Evolutionary conservation across 2,888 invertebrate genomes (phyloP).

Genomic region (Eubasilissa splendida): DNA sequence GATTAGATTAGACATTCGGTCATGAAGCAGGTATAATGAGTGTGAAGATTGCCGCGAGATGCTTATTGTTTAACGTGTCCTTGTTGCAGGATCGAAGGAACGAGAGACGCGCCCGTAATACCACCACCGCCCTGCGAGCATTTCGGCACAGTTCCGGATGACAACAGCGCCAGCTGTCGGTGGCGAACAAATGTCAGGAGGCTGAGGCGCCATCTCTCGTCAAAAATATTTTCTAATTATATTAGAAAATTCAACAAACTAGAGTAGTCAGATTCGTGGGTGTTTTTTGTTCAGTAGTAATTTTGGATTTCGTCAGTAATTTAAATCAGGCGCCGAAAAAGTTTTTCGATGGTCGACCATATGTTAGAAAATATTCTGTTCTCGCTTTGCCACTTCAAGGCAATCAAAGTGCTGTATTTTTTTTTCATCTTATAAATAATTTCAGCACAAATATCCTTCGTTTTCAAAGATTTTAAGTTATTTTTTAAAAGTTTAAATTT

Average conservation of each 20-base stretch:
- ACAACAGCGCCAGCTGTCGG: constrained; percentile 59
- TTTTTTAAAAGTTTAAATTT: background rate
- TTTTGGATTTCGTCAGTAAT: too few species aligned
- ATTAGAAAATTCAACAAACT: background rate
- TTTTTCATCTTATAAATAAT: constrained; percentile 67
- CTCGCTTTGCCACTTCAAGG: constrained; percentile 73
- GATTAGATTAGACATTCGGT: too few species aligned
- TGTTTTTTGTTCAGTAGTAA: too few species aligned
- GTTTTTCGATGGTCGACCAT: constrained; percentile 68
- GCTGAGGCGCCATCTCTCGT: constrained; percentile 16
- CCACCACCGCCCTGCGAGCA: constrained; percentile 59
- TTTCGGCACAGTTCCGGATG: constrained; percentile 63
- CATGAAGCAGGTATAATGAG: too few species aligned
- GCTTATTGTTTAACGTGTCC: background rate
- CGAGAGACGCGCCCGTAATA: constrained; percentile 57
- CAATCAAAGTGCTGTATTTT: constrained; percentile 72
- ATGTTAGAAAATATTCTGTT: constrained; percentile 69
- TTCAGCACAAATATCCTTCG: background rate
- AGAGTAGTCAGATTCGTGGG: too few species aligned
- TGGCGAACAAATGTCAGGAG: constrained; percentile 59
- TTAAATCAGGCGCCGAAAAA: background rate
- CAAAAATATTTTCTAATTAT: background rate
- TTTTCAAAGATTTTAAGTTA: background rate
- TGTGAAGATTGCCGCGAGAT: too few species aligned
- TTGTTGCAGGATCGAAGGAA: constrained; percentile 69